Evolutionary conservation across 2,888 invertebrate genomes (phyloP).

Genomic region (Nemapogon koenigi): DNA sequence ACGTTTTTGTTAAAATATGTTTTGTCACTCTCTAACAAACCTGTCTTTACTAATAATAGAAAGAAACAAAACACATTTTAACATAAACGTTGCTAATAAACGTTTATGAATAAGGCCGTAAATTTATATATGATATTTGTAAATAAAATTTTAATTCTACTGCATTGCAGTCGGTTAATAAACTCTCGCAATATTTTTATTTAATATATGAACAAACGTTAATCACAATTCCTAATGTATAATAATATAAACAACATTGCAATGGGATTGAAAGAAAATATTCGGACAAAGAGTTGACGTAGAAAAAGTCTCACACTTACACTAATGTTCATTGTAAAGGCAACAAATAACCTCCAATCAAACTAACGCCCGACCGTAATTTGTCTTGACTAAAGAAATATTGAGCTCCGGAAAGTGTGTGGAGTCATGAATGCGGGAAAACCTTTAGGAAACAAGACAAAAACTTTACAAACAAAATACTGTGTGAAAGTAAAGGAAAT

Average conservation of each 20-base stretch:
- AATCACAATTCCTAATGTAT: too few species aligned
- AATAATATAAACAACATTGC: too few species aligned
- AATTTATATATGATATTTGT: not conserved
- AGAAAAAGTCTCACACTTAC: slow-evolving; percentile 24
- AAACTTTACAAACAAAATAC: slow-evolving; percentile 8
- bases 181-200: too few species aligned
- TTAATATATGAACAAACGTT: too few species aligned
- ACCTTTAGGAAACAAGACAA: slow-evolving; percentile 8
- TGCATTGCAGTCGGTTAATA: too few species aligned
- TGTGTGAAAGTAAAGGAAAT: slow-evolving; percentile 5
- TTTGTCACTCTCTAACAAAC: not conserved
- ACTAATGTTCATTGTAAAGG: slow-evolving; percentile 59
- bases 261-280: slow-evolving; percentile 8
- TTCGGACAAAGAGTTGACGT: slow-evolving; percentile 18
- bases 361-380: slow-evolving; percentile 57
- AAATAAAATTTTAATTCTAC: not conserved
- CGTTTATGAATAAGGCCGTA: not conserved
- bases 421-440: slow-evolving; percentile 21
- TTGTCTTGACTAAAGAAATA: slow-evolving; percentile 53
- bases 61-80: not conserved
- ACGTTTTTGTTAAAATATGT: not conserved
- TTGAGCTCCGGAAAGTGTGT: slow-evolving; percentile 34
- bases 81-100: not conserved
- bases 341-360: slow-evolving; percentile 60
- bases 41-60: not conserved